phyloP scores from a whole-genome alignment of 2,797 vertebrate genomes.

The Aeoliscus strigatus region DNA sequence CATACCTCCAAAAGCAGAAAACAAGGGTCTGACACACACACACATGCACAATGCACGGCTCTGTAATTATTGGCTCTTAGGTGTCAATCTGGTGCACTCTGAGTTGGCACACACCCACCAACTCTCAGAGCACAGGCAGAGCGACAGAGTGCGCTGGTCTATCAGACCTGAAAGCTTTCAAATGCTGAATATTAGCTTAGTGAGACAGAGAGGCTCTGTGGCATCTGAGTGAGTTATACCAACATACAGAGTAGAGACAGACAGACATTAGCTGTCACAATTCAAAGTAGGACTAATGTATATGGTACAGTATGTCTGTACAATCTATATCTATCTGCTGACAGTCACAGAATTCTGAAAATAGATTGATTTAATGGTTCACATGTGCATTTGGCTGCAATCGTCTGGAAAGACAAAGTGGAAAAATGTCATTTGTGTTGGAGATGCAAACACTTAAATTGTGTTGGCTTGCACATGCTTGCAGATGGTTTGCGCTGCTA shows the following conservation, averaged over 20 bases:
- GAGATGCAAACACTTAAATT: constrained; percentile 15
- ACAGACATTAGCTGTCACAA: constrained; percentile 36
- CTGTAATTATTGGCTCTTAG: constrained; percentile 66
- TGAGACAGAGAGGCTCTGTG: constrained; percentile 22
- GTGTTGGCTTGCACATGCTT: constrained; percentile 33
- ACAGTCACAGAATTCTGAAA: no score
- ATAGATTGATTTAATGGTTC: no score
- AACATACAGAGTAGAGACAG: constrained; percentile 27
- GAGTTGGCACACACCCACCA: constrained; percentile 37
- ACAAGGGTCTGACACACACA: constrained; percentile 38
- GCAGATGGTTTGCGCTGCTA: constrained; percentile 26
- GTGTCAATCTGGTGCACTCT: constrained; percentile 47
- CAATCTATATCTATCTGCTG: background rate
- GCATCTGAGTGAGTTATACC: constrained; percentile 24
- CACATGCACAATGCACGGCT: constrained; percentile 32
- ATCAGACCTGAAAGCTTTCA: constrained; percentile 36
- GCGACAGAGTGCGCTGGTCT: constrained; percentile 17
- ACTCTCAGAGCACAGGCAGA: constrained; percentile 27
- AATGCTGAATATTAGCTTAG: constrained; percentile 24
- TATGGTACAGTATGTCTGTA: constrained; percentile 26
- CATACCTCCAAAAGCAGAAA: constrained; percentile 45
- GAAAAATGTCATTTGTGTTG: constrained; percentile 15
- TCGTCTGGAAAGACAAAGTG: no score
- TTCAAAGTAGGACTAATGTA: constrained; percentile 42
- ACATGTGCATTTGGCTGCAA: no score